Evolutionary conservation across 1,140 invertebrate species (phyloP).

Genomic region (Listronotus oregonensis): DNA sequence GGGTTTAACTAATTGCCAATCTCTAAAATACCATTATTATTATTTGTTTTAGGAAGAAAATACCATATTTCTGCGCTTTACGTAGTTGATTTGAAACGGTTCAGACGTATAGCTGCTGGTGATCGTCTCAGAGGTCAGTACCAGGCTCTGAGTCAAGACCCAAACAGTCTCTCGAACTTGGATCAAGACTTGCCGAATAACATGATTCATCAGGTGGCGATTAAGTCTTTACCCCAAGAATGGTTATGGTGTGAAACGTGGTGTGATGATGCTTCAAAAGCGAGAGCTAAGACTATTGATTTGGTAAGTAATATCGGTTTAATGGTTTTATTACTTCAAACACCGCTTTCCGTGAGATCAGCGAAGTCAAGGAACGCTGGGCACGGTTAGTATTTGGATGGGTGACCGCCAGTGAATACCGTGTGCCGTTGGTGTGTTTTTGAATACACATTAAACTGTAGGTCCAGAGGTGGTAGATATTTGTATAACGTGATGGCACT

Average conservation of each 20-base stretch:
- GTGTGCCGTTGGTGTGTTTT: too few species aligned
- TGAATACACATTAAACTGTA: too few species aligned
- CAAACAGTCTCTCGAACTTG: slow-evolving; percentile 89
- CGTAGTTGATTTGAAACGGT: slow-evolving; percentile 93
- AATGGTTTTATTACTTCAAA: too few species aligned
- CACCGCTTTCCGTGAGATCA: too few species aligned
- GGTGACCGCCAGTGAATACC: too few species aligned
- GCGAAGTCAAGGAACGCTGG: too few species aligned
- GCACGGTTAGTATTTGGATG: too few species aligned
- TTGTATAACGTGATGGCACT: too few species aligned
- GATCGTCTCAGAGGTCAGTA: slow-evolving; percentile 96
- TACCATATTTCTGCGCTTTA: slow-evolving; percentile 99
- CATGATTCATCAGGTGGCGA: slow-evolving; percentile 99
- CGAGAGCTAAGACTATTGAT: slow-evolving; percentile 97
- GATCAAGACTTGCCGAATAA: slow-evolving; percentile 71
- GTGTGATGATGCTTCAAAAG: slow-evolving; percentile 92
- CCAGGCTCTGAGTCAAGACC: slow-evolving; percentile 92
- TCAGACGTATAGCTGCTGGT: slow-evolving; percentile 96
- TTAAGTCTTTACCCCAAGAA: slow-evolving; percentile 98
- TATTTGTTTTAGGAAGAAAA: slow-evolving; percentile 65
- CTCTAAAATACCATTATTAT: background rate
- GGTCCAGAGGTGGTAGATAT: too few species aligned
- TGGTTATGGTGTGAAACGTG: slow-evolving; percentile 99
- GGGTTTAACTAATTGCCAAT: too few species aligned
- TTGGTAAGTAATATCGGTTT: slow-evolving; percentile 65